Conservation (phyloP, 2,888 invertebrate species). For the Chydorus sphaericus region DNA sequence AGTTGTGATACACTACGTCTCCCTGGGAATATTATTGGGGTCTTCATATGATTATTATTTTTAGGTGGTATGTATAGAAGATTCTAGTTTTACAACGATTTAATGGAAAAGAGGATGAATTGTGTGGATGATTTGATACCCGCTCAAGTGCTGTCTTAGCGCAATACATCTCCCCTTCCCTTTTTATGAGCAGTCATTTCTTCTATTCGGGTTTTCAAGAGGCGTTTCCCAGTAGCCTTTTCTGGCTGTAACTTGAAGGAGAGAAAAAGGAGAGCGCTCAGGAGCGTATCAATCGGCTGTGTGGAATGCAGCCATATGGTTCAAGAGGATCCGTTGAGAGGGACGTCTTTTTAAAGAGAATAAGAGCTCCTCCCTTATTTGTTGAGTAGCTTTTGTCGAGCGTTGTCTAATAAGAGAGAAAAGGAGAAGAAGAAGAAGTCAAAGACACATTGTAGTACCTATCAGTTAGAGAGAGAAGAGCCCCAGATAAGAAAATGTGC, state of each 20-base stretch:
- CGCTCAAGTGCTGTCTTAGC: too few species aligned
- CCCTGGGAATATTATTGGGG: not conserved
- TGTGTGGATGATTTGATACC: too few species aligned
- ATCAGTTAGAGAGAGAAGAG: not conserved
- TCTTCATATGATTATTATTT: not conserved
- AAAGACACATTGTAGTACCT: conserved; percentile 2
- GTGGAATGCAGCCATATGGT: not conserved
- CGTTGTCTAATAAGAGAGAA: conserved; percentile 4
- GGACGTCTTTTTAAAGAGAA: not conserved
- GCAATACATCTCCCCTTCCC: too few species aligned
- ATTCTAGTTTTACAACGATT: not conserved
- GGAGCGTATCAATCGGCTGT: not conserved
- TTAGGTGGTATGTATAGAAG: not conserved
- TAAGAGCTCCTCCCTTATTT: conserved; percentile 4
- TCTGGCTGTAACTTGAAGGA: not conserved
- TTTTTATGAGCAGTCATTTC: too few species aligned
- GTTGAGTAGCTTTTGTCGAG: conserved; percentile 7
- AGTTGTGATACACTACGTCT: conserved; percentile 1
- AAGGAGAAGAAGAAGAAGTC: not conserved
- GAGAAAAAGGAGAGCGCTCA: not conserved
- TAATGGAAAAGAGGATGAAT: too few species aligned
- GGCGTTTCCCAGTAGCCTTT: not conserved
- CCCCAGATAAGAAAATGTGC: not conserved
- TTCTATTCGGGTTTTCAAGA: not conserved
- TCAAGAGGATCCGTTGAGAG: not conserved